Base-by-base conservation (phyloP, 2,888 invertebrate species). In the Tetropium fuscum region DNA sequence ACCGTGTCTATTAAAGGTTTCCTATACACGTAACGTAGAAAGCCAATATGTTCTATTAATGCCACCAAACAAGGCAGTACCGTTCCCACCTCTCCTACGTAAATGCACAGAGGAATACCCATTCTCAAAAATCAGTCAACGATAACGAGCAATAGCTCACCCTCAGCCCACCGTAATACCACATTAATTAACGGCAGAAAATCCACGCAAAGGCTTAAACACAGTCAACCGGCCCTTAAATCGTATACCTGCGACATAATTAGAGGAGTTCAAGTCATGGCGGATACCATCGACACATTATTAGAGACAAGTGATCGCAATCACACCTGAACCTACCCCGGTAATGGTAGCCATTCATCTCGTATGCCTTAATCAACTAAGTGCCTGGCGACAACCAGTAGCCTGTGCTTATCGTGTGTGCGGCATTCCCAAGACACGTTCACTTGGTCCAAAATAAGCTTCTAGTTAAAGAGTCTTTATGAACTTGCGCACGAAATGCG, bases 271-370 rank as follows among this genome's bases (percentile, higher is more conserved):
- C 49, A 36, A 57, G 60, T 48, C 60, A 44, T 36, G 51, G 20
- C 27, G 43, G 70, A 71, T 71, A 70, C 63, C 36, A 71, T 70
- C 70, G 69, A 70, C 70, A 68, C 68, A 64, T 72, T 72, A 70
- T 72, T 72, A 70, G 70, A 71, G 68, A 70, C 70, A 64, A 66
- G 69, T 72, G 70, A 72, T 72, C 61, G 72, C 72, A 70, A 72
- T 72, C 71, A 71, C 72, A 72, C 72, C 67, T 68, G 63, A 67
- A 58, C 62, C 58, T 57, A 59, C 60, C 64, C 58, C 41, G 57
- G 61, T 70, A 70, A 72, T 72, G 69, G 70, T 58, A 60, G 62
- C 60, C 66, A 71, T 71, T 63, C 62, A 63, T 71, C 69, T 70
- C 59, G 43, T 64, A 72, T 63, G 67, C 70, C 70, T 72, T 72